Conservation (phyloP, 1,140 invertebrate species). For the Latrodectus geometricus region DNA sequence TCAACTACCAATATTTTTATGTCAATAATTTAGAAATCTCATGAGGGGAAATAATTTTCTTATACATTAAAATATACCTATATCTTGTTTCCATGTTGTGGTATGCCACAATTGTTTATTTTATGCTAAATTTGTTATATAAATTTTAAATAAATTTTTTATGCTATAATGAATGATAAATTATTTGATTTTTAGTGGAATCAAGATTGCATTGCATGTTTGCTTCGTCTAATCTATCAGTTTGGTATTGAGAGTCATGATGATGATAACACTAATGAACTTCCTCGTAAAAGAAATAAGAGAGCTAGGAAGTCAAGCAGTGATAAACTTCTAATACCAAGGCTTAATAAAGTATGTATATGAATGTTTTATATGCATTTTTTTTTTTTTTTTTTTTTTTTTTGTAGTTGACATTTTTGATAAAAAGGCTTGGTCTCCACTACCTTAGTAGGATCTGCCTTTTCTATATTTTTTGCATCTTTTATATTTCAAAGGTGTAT, state of each 20-base stretch:
- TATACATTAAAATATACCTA: too few species aligned
- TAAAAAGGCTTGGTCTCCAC: background rate
- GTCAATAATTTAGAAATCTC: too few species aligned
- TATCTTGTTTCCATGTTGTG: too few species aligned
- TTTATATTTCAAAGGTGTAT: background rate
- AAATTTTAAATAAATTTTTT: background rate
- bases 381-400: background rate
- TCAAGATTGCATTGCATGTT: conserved; percentile 89
- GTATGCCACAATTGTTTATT: too few species aligned
- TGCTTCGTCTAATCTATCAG: conserved; percentile 82
- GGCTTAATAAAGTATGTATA: conserved; percentile 75
- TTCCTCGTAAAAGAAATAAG: conserved; percentile 69
- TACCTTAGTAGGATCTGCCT: background rate
- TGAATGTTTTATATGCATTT: background rate
- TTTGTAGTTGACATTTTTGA: background rate
- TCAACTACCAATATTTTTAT: too few species aligned
- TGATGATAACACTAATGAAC: conserved; percentile 66
- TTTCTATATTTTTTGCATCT: background rate
- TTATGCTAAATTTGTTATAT: background rate
- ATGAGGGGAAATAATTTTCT: too few species aligned
- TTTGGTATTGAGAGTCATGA: conserved; percentile 77
- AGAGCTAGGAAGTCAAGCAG: conserved; percentile 66
- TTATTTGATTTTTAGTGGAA: conserved; percentile 78
- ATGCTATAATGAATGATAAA: too few species aligned
- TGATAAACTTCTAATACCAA: conserved; percentile 77